phyloP scores from a whole-genome alignment of 2,113 vertebrate species.

The Amphiprion ocellaris region DNA sequence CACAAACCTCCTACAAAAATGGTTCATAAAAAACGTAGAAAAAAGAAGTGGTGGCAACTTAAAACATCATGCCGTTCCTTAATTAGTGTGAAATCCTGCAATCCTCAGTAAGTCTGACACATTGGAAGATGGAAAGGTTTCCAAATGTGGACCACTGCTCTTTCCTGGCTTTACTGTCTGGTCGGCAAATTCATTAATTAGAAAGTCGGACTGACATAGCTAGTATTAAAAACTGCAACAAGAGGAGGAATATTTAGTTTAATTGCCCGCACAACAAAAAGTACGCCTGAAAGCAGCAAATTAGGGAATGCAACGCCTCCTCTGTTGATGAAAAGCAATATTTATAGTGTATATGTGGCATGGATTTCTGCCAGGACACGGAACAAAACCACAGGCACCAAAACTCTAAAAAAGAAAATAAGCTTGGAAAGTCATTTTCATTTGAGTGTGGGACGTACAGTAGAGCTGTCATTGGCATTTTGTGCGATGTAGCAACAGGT shows the following conservation, averaged over 20 bases:
- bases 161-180: conserved; percentile 1
- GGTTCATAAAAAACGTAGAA: not conserved
- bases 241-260: conserved; percentile 19
- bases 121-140: not conserved
- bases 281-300: not conserved
- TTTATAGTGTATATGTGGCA: not conserved
- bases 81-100: not conserved
- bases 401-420: not conserved
- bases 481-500: conserved; percentile 37
- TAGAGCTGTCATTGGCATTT: conserved; percentile 21
- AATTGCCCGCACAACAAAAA: not conserved
- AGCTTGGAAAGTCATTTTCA: not conserved
- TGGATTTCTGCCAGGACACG: conserved; percentile 14
- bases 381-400: conserved; percentile 29
- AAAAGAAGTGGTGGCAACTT: not conserved
- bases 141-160: not conserved
- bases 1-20: not conserved
- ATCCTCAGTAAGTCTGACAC: not conserved
- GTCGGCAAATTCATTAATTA: conserved; percentile 17
- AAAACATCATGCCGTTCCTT: not conserved
- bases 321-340: not conserved
- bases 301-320: not conserved
- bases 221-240: not conserved
- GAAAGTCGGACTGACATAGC: not conserved
- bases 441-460: conserved; percentile 11